phyloP scores from a whole-genome alignment of 2,797 vertebrate genomes.

The Trachurus trachurus region DNA sequence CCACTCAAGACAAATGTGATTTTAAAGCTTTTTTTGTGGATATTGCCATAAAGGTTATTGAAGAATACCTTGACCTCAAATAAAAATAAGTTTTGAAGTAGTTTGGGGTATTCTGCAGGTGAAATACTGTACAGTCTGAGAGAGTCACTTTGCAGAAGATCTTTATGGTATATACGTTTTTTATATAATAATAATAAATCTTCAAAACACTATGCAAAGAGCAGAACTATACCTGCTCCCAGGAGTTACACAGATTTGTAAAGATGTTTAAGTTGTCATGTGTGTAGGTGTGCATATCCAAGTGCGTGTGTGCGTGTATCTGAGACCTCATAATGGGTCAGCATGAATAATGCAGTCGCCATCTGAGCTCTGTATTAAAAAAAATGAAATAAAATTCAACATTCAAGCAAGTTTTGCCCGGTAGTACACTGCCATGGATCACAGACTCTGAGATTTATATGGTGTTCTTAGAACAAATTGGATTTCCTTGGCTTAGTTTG shows the following conservation, averaged over 20 bases:
- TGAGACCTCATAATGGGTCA: slow-evolving; percentile 17
- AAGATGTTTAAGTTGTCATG: slow-evolving; percentile 20
- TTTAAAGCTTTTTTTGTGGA: not conserved
- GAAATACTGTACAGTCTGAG: not conserved
- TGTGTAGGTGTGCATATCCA: slow-evolving; percentile 6
- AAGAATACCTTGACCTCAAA: no score
- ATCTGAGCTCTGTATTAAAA: slow-evolving; percentile 23
- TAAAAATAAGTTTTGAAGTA: not conserved
- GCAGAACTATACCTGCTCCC: slow-evolving; percentile 2
- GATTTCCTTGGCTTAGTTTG: slow-evolving; percentile 76
- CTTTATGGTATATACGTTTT: not conserved
- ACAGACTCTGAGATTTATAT: slow-evolving; percentile 66
- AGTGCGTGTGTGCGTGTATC: not conserved
- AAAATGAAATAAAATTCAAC: slow-evolving; percentile 36
- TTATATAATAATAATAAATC: not conserved
- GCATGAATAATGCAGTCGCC: slow-evolving; percentile 48
- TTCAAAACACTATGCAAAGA: not conserved
- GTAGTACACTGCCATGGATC: slow-evolving; percentile 61
- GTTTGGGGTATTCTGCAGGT: not conserved
- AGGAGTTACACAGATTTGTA: slow-evolving; percentile 12
- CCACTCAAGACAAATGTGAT: not conserved
- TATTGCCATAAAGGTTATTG: not conserved
- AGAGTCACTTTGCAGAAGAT: not conserved
- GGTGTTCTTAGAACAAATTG: slow-evolving; percentile 74
- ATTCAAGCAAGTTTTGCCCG: slow-evolving; percentile 48